Evolutionary conservation across 2,113 vertebrate species (phyloP).

Genomic region (Oreotrochilus melanogaster): DNA sequence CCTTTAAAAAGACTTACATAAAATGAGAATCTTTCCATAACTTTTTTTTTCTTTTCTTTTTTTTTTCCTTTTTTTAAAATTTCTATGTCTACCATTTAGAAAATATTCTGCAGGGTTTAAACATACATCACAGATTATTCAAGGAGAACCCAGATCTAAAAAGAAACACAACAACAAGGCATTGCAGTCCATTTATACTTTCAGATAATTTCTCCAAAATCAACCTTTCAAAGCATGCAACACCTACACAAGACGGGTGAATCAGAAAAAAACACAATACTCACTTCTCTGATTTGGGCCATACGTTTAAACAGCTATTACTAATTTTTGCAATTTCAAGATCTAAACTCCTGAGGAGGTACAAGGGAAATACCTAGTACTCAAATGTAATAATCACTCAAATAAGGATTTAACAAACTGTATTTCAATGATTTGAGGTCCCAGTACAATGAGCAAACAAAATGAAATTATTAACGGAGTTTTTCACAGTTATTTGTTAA

Average conservation of each 20-base stretch:
- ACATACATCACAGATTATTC: not conserved
- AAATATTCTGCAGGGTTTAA: not conserved
- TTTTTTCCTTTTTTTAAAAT: not conserved
- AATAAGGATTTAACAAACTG: conserved; percentile 56
- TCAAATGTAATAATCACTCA: conserved; percentile 9
- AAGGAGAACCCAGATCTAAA: not conserved
- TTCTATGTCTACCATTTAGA: not conserved
- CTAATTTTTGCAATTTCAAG: not conserved
- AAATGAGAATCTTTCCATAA: not conserved
- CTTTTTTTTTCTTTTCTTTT: not conserved
- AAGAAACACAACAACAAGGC: not conserved
- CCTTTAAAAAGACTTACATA: not conserved
- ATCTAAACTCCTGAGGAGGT: not conserved
- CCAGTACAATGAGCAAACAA: conserved; percentile 59
- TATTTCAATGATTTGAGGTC: conserved; percentile 46
- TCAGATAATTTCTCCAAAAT: not conserved
- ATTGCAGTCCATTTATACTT: not conserved
- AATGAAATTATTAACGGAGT: conserved; percentile 70
- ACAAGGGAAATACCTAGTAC: not conserved
- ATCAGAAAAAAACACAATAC: not conserved
- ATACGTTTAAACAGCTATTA: not conserved
- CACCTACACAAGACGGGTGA: not conserved
- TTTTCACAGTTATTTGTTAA: conserved; percentile 74
- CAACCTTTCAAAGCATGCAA: not conserved
- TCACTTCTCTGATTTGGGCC: not conserved